These are phyloP conservation scores for Camponotus pennsylvanicus DNA, from an alignment of 1,140 invertebrate species.

Conservation along the genomic window DNA sequence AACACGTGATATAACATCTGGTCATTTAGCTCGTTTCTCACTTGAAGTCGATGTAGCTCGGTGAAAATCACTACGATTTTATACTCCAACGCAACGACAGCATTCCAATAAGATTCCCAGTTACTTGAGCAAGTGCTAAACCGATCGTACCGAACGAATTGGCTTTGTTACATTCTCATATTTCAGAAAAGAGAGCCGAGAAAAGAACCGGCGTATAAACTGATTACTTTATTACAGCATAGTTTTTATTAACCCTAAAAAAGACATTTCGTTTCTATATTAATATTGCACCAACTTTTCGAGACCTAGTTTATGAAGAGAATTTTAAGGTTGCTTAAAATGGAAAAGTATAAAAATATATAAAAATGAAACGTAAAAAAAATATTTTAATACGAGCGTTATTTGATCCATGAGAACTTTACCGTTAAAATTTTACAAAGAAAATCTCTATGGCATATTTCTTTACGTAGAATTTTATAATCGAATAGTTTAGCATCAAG, in stretches of 20 bases:
- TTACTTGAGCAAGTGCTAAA: neutral
- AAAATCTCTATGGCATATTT: neutral
- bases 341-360: neutral
- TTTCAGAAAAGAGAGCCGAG: neutral
- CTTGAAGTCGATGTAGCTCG: constrained; percentile 30
- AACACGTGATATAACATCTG: constrained; percentile 14
- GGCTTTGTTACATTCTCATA: neutral
- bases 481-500: neutral
- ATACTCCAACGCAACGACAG: neutral
- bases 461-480: neutral
- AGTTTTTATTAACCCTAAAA: constrained; percentile 49
- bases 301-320: neutral
- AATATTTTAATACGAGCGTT: neutral
- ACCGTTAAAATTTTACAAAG: neutral
- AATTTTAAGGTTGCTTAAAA: constrained; percentile 8
- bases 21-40: constrained; percentile 40
- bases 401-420: constrained; percentile 2
- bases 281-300: neutral
- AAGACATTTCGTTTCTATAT: neutral
- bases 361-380: neutral
- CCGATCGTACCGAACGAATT: constrained; percentile 18
- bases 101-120: constrained; percentile 1
- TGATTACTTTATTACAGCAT: neutral
- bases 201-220: neutral
- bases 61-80: constrained; percentile 20